These are phyloP conservation scores for Notamacropus eugenii DNA, from an alignment of 2,797 vertebrate genomes.

Conservation along the genomic window DNA sequence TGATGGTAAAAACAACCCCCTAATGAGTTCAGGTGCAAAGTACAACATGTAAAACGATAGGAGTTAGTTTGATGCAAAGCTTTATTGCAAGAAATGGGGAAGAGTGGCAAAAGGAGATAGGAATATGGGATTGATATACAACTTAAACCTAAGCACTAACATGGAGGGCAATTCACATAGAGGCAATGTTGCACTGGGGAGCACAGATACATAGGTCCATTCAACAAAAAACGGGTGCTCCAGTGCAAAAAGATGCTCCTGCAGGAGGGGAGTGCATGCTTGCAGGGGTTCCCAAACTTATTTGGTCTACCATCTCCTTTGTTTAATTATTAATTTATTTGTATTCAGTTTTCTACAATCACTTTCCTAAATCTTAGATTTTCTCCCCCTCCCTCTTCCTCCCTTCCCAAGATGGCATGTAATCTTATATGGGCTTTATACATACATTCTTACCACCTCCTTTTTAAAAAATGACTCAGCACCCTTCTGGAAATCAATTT, in stretches of 20 bases:
- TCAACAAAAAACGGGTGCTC: not conserved
- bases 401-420: too few relatives aligned
- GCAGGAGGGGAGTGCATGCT: not conserved
- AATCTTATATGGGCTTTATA: too few relatives aligned
- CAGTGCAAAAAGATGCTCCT: not conserved
- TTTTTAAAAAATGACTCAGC: too few relatives aligned
- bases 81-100: not conserved
- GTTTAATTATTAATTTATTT: too few relatives aligned
- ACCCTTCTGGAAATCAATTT: too few relatives aligned
- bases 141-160: not conserved
- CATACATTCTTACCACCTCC: too few relatives aligned
- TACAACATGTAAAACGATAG: not conserved
- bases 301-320: too few relatives aligned
- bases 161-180: not conserved
- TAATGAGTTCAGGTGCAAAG: not conserved
- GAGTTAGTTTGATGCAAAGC: not conserved
- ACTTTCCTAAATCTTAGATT: too few relatives aligned
- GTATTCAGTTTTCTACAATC: too few relatives aligned
- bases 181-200: not conserved
- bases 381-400: too few relatives aligned
- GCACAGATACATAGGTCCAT: not conserved
- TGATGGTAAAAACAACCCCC: too few relatives aligned
- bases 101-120: not conserved
- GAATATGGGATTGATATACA: not conserved
- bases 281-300: too few relatives aligned